phyloP scores from a whole-genome alignment of 2,888 invertebrate genomes.

The Notocelia uddmanniana region DNA sequence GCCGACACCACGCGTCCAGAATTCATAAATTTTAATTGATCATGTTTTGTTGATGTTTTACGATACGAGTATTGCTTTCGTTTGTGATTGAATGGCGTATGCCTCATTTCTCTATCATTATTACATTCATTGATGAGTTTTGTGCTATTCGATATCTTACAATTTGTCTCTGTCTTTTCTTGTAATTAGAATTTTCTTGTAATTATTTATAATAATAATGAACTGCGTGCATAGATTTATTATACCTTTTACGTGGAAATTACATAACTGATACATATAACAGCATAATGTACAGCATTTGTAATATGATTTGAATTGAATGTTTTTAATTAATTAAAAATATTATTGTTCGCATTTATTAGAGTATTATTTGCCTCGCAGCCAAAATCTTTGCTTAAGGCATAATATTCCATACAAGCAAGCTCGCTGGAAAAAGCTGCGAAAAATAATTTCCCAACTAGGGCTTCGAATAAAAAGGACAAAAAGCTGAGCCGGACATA shows the following conservation, averaged over 20 bases:
- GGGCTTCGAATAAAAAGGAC: slow-evolving; percentile 14
- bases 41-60: slow-evolving; percentile 18
- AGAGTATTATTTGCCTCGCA: neutral
- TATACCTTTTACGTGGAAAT: too few relatives aligned
- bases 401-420: slow-evolving; percentile 12
- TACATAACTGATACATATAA: too few relatives aligned
- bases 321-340: neutral
- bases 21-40: slow-evolving; percentile 53
- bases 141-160: neutral
- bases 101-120: neutral
- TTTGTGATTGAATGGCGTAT: neutral
- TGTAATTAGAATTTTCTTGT: too few relatives aligned
- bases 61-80: slow-evolving; percentile 24
- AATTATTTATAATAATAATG: too few relatives aligned
- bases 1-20: slow-evolving; percentile 51
- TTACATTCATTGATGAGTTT: neutral
- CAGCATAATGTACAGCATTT: too few relatives aligned
- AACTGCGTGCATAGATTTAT: too few relatives aligned
- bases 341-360: too few relatives aligned
- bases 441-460: slow-evolving; percentile 33
- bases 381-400: slow-evolving; percentile 1
- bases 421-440: slow-evolving; percentile 16
- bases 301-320: too few relatives aligned
- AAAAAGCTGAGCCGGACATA: slow-evolving; percentile 30
- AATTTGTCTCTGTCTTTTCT: too few relatives aligned